Evolutionary conservation across 2,888 invertebrate genomes (phyloP), one percentile per base, ranked within the genome.

Genomic region (Callimorpha dominula): DNA sequence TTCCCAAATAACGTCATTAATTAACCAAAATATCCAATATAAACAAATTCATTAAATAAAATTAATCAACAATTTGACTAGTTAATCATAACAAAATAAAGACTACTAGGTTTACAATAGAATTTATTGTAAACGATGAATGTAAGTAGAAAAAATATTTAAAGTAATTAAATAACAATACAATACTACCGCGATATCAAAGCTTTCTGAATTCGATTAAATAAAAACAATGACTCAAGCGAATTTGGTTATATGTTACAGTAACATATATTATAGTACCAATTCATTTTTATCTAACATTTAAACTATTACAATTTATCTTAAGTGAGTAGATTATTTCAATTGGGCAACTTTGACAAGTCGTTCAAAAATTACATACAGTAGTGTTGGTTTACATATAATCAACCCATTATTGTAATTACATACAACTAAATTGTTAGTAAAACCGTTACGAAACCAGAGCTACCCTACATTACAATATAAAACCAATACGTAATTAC

Each of bases 341-440:
- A 49, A 15, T 31, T 11, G 49, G 8, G 49, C 15, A 31, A 31
- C 31, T 17, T 65, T 49, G 49, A 65, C 65, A 20, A 65, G 12
- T 57, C 9, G 17, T 68, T 50, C 31, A 50, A 31, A 67, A 63
- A 31, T 46, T 57, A 20, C 43, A 65, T 57, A 65, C 74, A 60
- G 73, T 69, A 71, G 70, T 79, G 78, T 78, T 80, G 76, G 72
- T 76, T 71, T 72, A 20, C 20, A 20, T 31, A 57, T 57, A 57
- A 5, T 57, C 9, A 57, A 57, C 12, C 4, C 40, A 15, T 66
- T 78, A 76, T 50, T 76, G 76, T 78, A 62, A 70, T 78, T 83
- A 84, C 76, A 76, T 84, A 72, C 8, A 69, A 49, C 52, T 12
- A 31, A 60, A 12, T 68, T 77, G 79, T 86, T 85, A 83, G 77